Evolutionary conservation across 2,113 vertebrate genomes (phyloP).

Genomic region (Poeciliopsis occidentalis): DNA sequence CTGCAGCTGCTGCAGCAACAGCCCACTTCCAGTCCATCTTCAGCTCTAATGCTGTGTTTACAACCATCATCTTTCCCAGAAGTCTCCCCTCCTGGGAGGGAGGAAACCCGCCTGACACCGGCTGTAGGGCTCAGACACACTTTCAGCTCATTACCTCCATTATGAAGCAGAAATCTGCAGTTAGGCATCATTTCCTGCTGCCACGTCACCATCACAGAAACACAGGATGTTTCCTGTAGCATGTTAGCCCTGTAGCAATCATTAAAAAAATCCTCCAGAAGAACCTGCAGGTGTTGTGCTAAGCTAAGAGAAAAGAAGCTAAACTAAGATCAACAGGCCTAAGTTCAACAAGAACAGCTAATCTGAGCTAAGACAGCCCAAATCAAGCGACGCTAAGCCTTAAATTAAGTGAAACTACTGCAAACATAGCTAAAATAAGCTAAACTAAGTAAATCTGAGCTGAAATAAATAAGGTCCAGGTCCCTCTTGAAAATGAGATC

Average conservation of each 20-base stretch:
- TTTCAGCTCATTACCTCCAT: neutral
- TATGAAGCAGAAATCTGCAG: neutral
- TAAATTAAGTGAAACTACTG: too few relatives aligned
- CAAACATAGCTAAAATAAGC: too few relatives aligned
- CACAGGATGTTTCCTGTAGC: neutral
- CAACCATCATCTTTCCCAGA: neutral
- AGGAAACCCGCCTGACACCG: neutral
- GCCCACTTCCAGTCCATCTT: neutral
- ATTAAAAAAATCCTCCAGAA: neutral
- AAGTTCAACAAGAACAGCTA: too few relatives aligned
- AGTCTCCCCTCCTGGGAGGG: too few relatives aligned
- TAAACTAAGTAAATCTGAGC: too few relatives aligned
- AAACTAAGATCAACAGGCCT: too few relatives aligned
- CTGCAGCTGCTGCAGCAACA: neutral
- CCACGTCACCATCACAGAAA: neutral
- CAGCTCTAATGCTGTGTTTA: neutral
- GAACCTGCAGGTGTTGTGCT: neutral
- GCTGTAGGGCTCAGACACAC: neutral
- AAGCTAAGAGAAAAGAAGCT: too few relatives aligned
- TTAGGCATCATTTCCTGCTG: neutral
- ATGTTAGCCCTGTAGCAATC: neutral
- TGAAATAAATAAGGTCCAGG: too few relatives aligned
- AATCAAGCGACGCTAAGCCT: too few relatives aligned
- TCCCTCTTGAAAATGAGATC: too few relatives aligned
- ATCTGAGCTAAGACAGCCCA: too few relatives aligned